A percentile compares a stretch with the other conserved stretches of the same genome.
Conservation (phyloP, 2,797 vertebrate species). For the Naso thynnoides region DNA sequence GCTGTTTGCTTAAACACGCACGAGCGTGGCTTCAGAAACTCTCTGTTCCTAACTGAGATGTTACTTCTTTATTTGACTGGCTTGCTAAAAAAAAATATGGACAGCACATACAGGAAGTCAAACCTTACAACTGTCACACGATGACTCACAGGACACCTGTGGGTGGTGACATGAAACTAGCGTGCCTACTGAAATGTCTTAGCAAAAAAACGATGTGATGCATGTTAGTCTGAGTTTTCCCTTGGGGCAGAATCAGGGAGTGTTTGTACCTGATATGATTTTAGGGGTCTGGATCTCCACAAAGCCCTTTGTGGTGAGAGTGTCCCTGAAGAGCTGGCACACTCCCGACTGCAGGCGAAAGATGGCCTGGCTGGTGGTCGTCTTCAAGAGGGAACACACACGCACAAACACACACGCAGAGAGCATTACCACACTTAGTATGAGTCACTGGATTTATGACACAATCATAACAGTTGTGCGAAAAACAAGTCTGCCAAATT, state of each 20-base stretch:
- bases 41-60: conserved; percentile 2
- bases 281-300: conserved; percentile 99
- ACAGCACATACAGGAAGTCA: conserved; percentile 40
- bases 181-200: conserved; percentile 1
- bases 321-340: conserved; percentile 97
- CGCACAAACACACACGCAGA: conserved; percentile 27
- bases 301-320: conserved; percentile 94
- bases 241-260: not conserved
- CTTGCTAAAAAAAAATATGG: not conserved
- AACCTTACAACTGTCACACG: conserved; percentile 39
- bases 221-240: conserved; percentile 5
- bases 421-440: conserved; percentile 25
- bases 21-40: not conserved
- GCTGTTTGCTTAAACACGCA: not conserved
- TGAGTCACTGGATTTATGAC: conserved; percentile 48
- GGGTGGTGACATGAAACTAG: conserved; percentile 27
- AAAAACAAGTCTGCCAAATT: conserved; percentile 46
- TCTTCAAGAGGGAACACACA: conserved; percentile 82
- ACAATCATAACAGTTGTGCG: conserved; percentile 52
- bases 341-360: conserved; percentile 96
- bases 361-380: conserved; percentile 96
- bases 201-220: conserved; percentile 9
- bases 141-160: conserved; percentile 51
- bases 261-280: conserved; percentile 95
- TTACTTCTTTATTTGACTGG: conserved; percentile 31